Conservation (phyloP, 2,797 vertebrate species). For the Setipinna tenuifilis region DNA sequence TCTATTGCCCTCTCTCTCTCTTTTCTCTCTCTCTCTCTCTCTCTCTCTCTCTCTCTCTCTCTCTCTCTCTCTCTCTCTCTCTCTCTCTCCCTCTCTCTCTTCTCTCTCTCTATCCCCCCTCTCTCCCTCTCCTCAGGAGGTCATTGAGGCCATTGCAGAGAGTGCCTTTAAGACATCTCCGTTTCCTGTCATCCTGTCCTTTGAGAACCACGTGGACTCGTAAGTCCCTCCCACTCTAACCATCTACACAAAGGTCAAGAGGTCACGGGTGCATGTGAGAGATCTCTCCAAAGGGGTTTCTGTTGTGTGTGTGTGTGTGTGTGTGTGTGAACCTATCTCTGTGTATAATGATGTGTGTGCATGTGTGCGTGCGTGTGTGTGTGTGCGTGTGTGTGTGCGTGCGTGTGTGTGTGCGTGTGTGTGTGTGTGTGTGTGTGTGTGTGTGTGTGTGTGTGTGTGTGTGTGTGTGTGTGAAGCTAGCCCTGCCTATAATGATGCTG, state of each 20-base stretch:
- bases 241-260: no score
- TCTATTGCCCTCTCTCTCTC: slow-evolving; percentile 95
- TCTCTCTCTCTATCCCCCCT: slow-evolving; percentile 6
- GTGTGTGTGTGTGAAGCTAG: slow-evolving; percentile 36
- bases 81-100: neutral
- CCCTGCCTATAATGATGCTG: neutral
- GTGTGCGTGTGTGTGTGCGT: neutral
- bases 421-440: slow-evolving; percentile 39
- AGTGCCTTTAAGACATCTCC: slow-evolving; percentile 97
- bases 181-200: slow-evolving; percentile 93
- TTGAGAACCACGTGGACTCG: slow-evolving; percentile 98
- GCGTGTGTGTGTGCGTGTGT: slow-evolving; percentile 41
- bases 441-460: slow-evolving; percentile 39
- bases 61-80: slow-evolving; percentile 15
- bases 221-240: slow-evolving; percentile 73
- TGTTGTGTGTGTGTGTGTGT: no score
- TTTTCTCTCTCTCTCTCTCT: slow-evolving; percentile 46
- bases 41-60: slow-evolving; percentile 80
- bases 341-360: no score
- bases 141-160: slow-evolving; percentile 95
- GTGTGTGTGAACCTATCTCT: no score
- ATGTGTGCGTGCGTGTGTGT: no score
- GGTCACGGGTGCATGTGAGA: no score
- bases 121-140: slow-evolving; percentile 78
- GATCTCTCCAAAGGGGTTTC: no score